phyloP scores from a whole-genome alignment of 2,888 invertebrate genomes.

The Chloroclystis v-ata region DNA sequence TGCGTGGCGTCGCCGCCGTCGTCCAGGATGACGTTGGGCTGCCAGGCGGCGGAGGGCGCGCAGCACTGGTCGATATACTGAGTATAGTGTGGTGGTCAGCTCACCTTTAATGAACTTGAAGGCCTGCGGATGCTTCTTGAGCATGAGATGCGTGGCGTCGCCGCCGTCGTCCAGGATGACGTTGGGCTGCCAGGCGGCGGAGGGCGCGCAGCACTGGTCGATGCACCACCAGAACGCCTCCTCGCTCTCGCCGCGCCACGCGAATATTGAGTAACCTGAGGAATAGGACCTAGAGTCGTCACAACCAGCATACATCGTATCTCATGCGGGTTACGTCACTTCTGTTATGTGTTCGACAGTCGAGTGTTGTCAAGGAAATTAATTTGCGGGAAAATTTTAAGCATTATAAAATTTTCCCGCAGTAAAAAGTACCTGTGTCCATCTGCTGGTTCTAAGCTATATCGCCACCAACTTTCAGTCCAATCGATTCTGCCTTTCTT shows the following conservation, averaged over 20 bases:
- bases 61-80: constrained; percentile 97
- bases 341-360: too few relatives aligned
- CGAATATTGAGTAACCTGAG: constrained; percentile 92
- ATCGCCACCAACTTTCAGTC: too few relatives aligned
- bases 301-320: too few relatives aligned
- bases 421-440: too few relatives aligned
- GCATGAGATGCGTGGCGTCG: constrained; percentile 96
- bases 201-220: constrained; percentile 92
- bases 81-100: too few relatives aligned
- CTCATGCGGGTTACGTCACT: too few relatives aligned
- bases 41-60: constrained; percentile 94
- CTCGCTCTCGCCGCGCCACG: constrained; percentile 98
- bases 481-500: too few relatives aligned
- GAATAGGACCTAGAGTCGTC: too few relatives aligned
- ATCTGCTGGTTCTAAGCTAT: too few relatives aligned
- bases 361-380: too few relatives aligned
- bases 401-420: too few relatives aligned
- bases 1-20: constrained; percentile 99
- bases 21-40: constrained; percentile 98
- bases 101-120: constrained; percentile 91
- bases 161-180: constrained; percentile 99
- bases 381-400: too few relatives aligned
- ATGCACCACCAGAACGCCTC: constrained; percentile 99
- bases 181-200: constrained; percentile 97
- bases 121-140: constrained; percentile 95